Evolutionary conservation across 2,113 vertebrate genomes (phyloP).

Genomic region (Heliornis fulica): DNA sequence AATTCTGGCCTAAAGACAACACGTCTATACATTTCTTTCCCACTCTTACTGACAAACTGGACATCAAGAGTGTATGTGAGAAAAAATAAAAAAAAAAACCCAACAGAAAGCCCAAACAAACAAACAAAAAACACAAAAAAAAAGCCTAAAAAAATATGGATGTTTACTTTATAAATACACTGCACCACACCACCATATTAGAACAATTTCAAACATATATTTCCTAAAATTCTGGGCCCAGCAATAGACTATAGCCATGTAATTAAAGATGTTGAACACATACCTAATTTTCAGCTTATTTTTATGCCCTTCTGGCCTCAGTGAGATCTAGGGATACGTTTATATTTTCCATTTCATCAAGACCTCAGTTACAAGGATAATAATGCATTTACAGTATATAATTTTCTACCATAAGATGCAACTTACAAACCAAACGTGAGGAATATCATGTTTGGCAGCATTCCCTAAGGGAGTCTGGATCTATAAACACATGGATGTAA

Average conservation of each 20-base stretch:
- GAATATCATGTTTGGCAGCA: constrained; percentile 41
- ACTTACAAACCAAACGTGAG: not conserved
- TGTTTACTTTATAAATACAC: not conserved
- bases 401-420: not conserved
- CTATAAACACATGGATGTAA: constrained; percentile 46
- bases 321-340: not conserved
- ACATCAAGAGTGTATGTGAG: no score
- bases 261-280: not conserved
- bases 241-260: not conserved
- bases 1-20: no score
- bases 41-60: no score
- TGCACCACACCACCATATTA: not conserved
- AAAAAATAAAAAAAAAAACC: no score
- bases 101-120: no score
- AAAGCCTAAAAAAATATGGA: no score
- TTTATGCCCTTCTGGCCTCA: not conserved
- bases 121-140: no score
- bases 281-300: not conserved
- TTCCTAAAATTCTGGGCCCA: not conserved
- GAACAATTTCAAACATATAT: not conserved
- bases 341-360: constrained; percentile 8
- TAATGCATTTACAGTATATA: not conserved
- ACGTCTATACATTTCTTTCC: no score
- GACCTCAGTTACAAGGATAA: not conserved
- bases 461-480: constrained; percentile 49